Evolutionary conservation across 2,888 invertebrate genomes (phyloP).

Genomic region (Didymodactylos carnosus): DNA sequence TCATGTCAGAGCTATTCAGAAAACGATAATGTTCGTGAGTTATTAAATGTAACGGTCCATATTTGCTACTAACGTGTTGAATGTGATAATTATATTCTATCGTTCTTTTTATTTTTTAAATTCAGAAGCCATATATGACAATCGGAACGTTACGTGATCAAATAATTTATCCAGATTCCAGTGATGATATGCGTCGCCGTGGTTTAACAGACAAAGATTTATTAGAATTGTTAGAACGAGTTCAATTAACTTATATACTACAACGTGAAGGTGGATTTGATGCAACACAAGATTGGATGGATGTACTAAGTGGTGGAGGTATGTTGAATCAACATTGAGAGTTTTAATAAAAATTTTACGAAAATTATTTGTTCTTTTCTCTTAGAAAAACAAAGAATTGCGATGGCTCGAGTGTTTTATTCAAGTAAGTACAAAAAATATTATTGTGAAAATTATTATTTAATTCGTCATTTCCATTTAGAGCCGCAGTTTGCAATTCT

Average conservation of each 20-base stretch:
- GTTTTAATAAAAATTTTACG: background rate
- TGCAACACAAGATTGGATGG: slow-evolving; percentile 91
- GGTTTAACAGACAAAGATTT: slow-evolving; percentile 61
- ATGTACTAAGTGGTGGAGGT: slow-evolving; percentile 88
- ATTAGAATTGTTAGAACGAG: slow-evolving; percentile 48
- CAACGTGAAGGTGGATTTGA: slow-evolving; percentile 70
- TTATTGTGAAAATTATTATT: too few relatives aligned
- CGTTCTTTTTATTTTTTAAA: background rate
- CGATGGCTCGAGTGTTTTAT: slow-evolving; percentile 90
- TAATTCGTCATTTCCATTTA: too few relatives aligned
- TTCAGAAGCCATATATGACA: slow-evolving; percentile 86
- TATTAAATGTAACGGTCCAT: too few relatives aligned
- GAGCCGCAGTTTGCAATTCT: slow-evolving; percentile 92
- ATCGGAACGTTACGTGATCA: slow-evolving; percentile 79
- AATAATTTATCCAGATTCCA: slow-evolving; percentile 79
- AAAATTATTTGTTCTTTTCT: background rate
- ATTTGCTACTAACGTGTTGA: background rate
- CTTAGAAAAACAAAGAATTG: too few relatives aligned
- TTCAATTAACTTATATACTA: slow-evolving; percentile 45
- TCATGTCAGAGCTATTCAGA: background rate
- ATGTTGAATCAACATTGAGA: slow-evolving; percentile 35
- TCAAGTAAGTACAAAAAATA: too few relatives aligned
- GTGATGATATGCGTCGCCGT: slow-evolving; percentile 51
- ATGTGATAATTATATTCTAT: background rate
- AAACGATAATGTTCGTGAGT: too few relatives aligned